These are phyloP conservation scores for Hydrozoanthus gracilis DNA, from an alignment of 92 coral and sea anemone species.

Conservation along the genomic window DNA sequence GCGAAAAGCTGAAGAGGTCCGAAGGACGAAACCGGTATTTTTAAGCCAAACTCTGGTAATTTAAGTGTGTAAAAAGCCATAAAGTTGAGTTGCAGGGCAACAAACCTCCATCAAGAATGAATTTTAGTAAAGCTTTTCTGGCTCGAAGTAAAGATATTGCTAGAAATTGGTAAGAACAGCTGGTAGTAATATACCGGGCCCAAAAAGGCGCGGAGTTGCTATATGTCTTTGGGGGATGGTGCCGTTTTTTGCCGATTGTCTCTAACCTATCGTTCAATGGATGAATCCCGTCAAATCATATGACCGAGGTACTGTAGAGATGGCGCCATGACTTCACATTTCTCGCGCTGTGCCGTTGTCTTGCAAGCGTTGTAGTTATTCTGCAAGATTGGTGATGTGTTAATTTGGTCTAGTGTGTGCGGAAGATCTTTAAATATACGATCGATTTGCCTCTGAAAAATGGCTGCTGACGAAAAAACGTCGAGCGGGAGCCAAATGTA, in stretches of 20 bases:
- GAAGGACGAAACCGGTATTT: too few relatives aligned
- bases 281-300: slow-evolving; percentile 27
- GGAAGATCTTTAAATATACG: background rate
- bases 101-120: too few relatives aligned
- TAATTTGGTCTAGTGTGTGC: background rate
- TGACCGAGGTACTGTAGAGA: too few relatives aligned
- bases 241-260: background rate
- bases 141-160: too few relatives aligned
- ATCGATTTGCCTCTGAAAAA: slow-evolving; percentile 3
- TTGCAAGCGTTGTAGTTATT: background rate
- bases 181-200: slow-evolving; percentile 35
- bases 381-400: background rate
- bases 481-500: slow-evolving; percentile 27
- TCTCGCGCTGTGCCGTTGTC: slow-evolving; percentile 30
- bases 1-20: too few relatives aligned
- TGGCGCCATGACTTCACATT: slow-evolving; percentile 34
- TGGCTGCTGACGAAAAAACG: slow-evolving; percentile 21
- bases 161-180: slow-evolving; percentile 21
- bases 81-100: too few relatives aligned
- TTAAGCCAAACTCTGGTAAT: too few relatives aligned
- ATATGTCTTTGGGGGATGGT: background rate
- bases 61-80: too few relatives aligned
- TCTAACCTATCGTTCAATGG: background rate
- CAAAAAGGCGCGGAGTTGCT: background rate
- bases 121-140: too few relatives aligned